Evolutionary conservation across 2,797 vertebrate species (phyloP), one percentile per base, ranked within the genome.

Genomic region (Argentina silus): DNA sequence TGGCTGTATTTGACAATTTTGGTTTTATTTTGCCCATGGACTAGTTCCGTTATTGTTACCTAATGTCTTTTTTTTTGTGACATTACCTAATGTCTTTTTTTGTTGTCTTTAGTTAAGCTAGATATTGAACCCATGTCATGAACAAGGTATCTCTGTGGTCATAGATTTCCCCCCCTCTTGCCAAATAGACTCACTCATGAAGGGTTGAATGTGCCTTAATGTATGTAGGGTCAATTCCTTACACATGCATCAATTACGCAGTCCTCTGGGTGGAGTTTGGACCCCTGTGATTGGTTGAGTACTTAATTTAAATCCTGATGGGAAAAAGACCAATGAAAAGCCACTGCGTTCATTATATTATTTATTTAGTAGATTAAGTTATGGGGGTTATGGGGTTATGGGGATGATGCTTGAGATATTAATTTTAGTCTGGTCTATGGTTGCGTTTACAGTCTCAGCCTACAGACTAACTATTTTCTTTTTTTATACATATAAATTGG

Each of bases 21-120:
- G 45, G 57, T 76, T 76, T 77, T 43, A 81, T 45, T 61, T 55
- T 42, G 77, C 42, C 23, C 0, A 7, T 78, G 69, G 42, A 75
- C 70, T 69, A 21, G 48, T 15, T 50, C 6, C 15, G 21, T 19
- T 53, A 6, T 68, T 53, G 50, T 53, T 36, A 44, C 72, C 48
- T 79, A 51, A 55, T 44, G 9, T 51, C 21, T 12, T 77, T 68
- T 78, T 76, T 51, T 44, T 74, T 53, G 55, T 50, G 1, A 23
- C 10, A 48, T 23, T 44, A 3, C 27, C 10, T 51, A 12, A 5
- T 47, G 42, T 14, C 53, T 3, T 27, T 61, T 14, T 27, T 57
- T 17, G 4, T 43, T 12, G 12, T 60, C 23, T 60, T 60, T 53
- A 2, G 21, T 27, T 15, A 60, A 60, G 23, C 36, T 36, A 42